Base-by-base conservation (phyloP, 2,113 vertebrate genomes). In the Ornithorhynchus anatinus region DNA sequence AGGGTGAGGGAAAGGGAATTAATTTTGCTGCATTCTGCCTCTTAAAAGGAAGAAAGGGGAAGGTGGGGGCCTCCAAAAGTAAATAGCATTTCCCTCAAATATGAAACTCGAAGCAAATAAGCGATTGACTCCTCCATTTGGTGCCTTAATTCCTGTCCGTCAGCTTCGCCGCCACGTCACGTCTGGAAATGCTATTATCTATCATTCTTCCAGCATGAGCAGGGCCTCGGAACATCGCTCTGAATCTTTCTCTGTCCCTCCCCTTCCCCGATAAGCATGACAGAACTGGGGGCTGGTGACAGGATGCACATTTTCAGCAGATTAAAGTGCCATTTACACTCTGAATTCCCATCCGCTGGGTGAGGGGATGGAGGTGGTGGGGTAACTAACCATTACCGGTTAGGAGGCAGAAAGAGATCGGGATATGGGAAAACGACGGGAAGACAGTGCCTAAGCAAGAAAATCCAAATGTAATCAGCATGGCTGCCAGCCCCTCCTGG, bases 311-410 rank as follows among this genome's bases (percentile, higher is more conserved):
- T 88, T 87, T 89, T 82, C 81, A 86, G 59, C 58, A 67, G 79
- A 89, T 83, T n/a, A 82, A 89, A 89, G 81, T 80, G 77, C 77
- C 72, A 83, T 84, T 90, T 89, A 88, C 69, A 86, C 79, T 42
- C 63, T 52, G 84, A 88, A 86, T 77, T 81, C 73, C 81, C 68
- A 84, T 83, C 67, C 90, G 65, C 60, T n/a, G 15, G 31, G 37
- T 22, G 5, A n/a, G 1, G 1, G 51, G 74, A 59, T 42, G 77
- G 80, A 57, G 51, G 17, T 52, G 22, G 47, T 17, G 15, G 3
- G 16, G 31, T 9, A 17, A 14, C 25, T 32, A 60, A 33, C 25
- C 36, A 29, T 52, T 37, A 9, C n/a, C 62, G 33, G 67, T 39
- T 15, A 32, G 64, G 62, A 53, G 58, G 51, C 29, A 48, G 78